Evolutionary conservation across 2,113 vertebrate species (phyloP), one percentile per base, ranked within the genome.

Genomic region (Epinephelus moara): DNA sequence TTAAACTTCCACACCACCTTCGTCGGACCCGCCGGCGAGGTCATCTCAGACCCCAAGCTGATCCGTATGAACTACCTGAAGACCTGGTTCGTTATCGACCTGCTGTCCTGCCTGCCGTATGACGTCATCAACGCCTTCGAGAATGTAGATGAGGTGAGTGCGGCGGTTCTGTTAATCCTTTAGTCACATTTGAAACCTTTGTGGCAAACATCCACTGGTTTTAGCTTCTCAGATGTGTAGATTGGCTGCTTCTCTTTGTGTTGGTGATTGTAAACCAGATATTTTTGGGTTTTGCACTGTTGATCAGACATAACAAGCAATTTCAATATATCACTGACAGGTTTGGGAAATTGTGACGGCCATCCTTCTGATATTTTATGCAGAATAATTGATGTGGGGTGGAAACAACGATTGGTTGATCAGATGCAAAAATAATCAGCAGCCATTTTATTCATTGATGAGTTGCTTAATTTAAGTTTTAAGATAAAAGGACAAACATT

Each of bases 51-150:
- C 94, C 98, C 98, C 80, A 99, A 99, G 85, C 96, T 99, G 78
- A 99, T 99, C 76, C 97, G 98, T 30, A 99, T 99, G 98, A 99
- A 99, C 95, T 99, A 99, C 95, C 79, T 99, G 96, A 99, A 99
- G 96, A 99, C 98, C 0, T 99, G 98, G 98, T 99, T 99, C 89
- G 97, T 99, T 62, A 99, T 99, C 5, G 98, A 99, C 92, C 96
- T 99, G 88, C 96, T 99, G 64, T 99, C 98, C 85, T 99, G 98
- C 81, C 95, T 99, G 93, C 98, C 98, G 0, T 99, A 99, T 59
- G 98, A 99, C 64, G 97, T 99, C 96, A 99, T 99, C 96, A 99
- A 99, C 82, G 98, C 98, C 47, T 99, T 99, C 89, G 98, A 99
- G 94, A 99, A 99, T 9, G 98, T 99, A 4, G 98, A 99, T 77